These are phyloP conservation scores for Catagonus wagneri DNA, from an alignment of 2,113 vertebrate genomes.

Conservation along the genomic window DNA sequence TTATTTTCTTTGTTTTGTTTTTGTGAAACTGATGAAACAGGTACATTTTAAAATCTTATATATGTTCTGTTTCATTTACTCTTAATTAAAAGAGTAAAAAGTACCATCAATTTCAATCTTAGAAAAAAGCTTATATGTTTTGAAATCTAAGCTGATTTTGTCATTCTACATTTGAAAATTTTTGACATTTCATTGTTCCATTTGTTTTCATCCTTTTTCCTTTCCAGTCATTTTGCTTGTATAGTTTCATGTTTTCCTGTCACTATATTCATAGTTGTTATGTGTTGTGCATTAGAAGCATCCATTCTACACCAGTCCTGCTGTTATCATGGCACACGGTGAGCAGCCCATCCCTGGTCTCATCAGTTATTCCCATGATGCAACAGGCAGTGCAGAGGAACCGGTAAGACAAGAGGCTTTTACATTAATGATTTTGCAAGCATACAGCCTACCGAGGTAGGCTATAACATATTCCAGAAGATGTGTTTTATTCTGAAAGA, in stretches of 20 bases:
- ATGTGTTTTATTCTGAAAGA: conserved; percentile 79
- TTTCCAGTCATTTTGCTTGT: conserved; percentile 86
- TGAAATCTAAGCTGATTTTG: conserved; percentile 78
- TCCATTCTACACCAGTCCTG: conserved; percentile 92
- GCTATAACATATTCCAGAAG: conserved; percentile 53
- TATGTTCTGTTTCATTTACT: conserved; percentile 79
- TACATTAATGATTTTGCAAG: conserved; percentile 82
- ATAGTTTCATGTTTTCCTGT: conserved; percentile 85
- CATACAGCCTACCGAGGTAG: conserved; percentile 77
- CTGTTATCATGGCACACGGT: conserved; percentile 96
- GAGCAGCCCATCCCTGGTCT: conserved; percentile 92
- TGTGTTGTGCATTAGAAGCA: conserved; percentile 95
- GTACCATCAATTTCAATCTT: conserved; percentile 75
- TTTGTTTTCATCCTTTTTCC: conserved; percentile 83
- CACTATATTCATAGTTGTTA: conserved; percentile 89
- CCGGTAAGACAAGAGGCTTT: conserved; percentile 90
- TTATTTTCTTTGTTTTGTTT: conserved; percentile 55
- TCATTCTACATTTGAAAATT: conserved; percentile 75
- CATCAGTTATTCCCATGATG: conserved; percentile 93
- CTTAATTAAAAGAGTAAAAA: conserved; percentile 79
- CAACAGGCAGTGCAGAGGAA: conserved; percentile 92
- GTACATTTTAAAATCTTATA: conserved; percentile 51
- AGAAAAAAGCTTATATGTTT: conserved; percentile 66
- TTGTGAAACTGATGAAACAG: conserved; percentile 53
- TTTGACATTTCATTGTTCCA: conserved; percentile 78